These are phyloP conservation scores for Drosophila busckii DNA, from an alignment of 1,140 invertebrate species.

Conservation along the genomic window DNA sequence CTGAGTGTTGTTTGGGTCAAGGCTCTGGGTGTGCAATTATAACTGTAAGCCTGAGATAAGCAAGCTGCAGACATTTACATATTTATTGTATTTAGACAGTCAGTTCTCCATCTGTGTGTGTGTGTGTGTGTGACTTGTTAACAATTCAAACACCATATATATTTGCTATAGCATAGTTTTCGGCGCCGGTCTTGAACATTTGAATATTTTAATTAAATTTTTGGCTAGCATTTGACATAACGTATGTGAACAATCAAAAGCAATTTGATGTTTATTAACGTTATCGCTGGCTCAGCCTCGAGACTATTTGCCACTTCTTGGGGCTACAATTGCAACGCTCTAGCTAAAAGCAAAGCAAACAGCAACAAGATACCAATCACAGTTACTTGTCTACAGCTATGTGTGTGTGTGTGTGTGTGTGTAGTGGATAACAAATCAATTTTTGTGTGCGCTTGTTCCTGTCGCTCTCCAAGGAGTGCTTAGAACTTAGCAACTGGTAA, in stretches of 20 bases:
- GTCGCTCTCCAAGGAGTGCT: neutral
- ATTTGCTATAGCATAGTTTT: too few species aligned
- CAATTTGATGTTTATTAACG: slow-evolving; percentile 69
- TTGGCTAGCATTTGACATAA: slow-evolving; percentile 26
- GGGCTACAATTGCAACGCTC: neutral
- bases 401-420: slow-evolving; percentile 10
- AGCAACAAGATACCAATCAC: slow-evolving; percentile 20
- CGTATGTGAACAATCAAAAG: slow-evolving; percentile 39
- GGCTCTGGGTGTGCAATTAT: too few species aligned
- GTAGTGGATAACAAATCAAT: slow-evolving; percentile 63
- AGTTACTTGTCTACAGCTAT: slow-evolving; percentile 14
- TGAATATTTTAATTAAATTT: slow-evolving; percentile 11
- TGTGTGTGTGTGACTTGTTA: too few species aligned
- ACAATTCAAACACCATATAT: too few species aligned
- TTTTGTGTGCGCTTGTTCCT: slow-evolving; percentile 41
- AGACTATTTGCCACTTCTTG: slow-evolving; percentile 26
- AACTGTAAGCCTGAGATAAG: too few species aligned
- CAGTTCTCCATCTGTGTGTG: too few species aligned
- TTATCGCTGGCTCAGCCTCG: too few species aligned
- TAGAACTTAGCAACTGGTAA: neutral
- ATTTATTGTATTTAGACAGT: too few species aligned
- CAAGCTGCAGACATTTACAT: too few species aligned
- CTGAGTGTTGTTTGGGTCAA: too few species aligned
- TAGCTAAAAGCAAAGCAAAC: slow-evolving; percentile 11
- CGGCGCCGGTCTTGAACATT: neutral